Conservation (phyloP, 2,797 vertebrate species). For the Gymnopithys bicolor region DNA sequence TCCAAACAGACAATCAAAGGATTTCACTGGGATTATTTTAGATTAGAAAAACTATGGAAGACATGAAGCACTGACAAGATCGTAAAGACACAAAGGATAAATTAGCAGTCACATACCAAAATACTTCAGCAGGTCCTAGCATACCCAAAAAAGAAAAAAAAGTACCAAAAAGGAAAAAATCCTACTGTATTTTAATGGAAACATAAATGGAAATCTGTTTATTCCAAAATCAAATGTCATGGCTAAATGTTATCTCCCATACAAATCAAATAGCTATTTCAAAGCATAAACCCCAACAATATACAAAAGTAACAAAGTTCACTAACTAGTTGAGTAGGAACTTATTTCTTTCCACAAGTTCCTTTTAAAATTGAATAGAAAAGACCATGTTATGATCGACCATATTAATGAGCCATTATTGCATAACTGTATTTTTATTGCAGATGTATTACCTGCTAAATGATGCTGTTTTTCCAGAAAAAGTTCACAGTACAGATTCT, state of each 20-base stretch:
- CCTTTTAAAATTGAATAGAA: constrained; percentile 71
- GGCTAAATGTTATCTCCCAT: constrained; percentile 66
- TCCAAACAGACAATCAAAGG: constrained; percentile 99
- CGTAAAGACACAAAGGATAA: constrained; percentile 88
- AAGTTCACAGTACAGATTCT: constrained; percentile 69
- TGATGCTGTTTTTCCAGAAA: constrained; percentile 63
- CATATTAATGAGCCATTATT: constrained; percentile 81
- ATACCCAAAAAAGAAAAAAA: constrained; percentile 37
- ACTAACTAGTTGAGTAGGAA: constrained; percentile 43
- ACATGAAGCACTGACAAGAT: constrained; percentile 90
- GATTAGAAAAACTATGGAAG: constrained; percentile 92
- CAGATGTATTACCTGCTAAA: constrained; percentile 79
- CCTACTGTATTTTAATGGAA: constrained; percentile 66
- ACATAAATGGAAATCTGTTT: constrained; percentile 72
- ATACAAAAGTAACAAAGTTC: constrained; percentile 36
- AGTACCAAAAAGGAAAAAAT: not conserved
- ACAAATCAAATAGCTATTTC: constrained; percentile 71
- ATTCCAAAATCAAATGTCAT: constrained; percentile 74
- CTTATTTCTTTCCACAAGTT: constrained; percentile 70
- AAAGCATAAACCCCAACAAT: constrained; percentile 48
- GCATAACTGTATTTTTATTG: constrained; percentile 80
- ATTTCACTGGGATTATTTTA: constrained; percentile 97
- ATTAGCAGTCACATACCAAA: constrained; percentile 88
- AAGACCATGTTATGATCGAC: constrained; percentile 73
- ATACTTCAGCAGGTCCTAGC: constrained; percentile 58